Evolutionary conservation across 23 tunicate species (phyloP).

Genomic region (Halocynthia roretzi): DNA sequence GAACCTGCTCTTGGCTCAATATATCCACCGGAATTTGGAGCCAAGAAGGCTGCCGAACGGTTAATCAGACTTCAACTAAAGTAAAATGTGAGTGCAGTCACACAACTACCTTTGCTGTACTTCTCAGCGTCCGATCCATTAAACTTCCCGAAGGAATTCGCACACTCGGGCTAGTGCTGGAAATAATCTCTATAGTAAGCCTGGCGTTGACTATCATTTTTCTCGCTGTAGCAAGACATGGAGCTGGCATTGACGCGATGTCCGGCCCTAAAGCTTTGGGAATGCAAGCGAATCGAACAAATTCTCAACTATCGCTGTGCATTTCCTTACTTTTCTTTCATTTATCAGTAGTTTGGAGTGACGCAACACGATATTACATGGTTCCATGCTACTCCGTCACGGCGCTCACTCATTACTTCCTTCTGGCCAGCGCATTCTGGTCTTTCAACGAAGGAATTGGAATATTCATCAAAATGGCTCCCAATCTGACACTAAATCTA

Average conservation of each 20-base stretch:
- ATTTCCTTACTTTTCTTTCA: conserved; percentile 10
- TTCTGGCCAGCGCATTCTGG: conserved; percentile 19
- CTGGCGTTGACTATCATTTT: too few relatives aligned
- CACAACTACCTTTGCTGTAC: too few relatives aligned
- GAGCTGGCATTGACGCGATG: conserved; percentile 17
- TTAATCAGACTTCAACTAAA: too few relatives aligned
- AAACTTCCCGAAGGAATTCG: too few relatives aligned
- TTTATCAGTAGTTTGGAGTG: conserved; percentile 7
- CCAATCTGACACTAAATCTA: conserved; percentile 9
- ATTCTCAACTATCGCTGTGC: conserved; percentile 14
- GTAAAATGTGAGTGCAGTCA: too few relatives aligned
- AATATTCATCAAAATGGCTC: conserved; percentile 18
- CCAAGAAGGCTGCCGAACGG: too few relatives aligned
- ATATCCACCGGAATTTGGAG: too few relatives aligned
- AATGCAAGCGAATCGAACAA: conserved; percentile 19
- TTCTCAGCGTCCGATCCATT: too few relatives aligned
- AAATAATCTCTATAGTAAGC: too few relatives aligned
- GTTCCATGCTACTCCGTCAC: too few relatives aligned
- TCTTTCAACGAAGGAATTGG: conserved; percentile 21
- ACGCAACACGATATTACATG: neutral
- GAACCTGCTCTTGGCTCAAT: too few relatives aligned
- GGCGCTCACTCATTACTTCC: conserved; percentile 15
- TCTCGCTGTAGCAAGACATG: neutral
- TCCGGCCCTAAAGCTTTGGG: conserved; percentile 7
- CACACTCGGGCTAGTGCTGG: too few relatives aligned